Evolutionary conservation across 1,140 invertebrate species (phyloP).

Genomic region (Bathynomus jamesi): DNA sequence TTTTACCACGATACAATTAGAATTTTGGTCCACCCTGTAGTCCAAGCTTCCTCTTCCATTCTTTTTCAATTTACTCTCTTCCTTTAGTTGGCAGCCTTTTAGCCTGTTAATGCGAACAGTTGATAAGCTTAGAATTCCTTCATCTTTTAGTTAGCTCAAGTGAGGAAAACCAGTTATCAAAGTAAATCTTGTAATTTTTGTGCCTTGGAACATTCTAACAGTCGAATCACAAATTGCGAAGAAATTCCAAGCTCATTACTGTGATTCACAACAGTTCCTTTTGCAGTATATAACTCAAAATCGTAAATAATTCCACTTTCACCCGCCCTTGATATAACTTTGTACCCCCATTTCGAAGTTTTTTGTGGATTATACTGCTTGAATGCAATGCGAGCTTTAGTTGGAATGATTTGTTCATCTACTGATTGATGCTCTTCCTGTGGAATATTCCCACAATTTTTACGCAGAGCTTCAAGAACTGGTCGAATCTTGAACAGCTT

Average conservation of each 20-base stretch:
- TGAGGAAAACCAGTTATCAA: not conserved
- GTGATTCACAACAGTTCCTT: no score
- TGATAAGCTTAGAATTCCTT: not conserved
- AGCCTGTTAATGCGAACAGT: not conserved
- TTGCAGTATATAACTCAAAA: not conserved
- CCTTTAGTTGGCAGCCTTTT: not conserved
- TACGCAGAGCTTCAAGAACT: not conserved
- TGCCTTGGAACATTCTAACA: not conserved
- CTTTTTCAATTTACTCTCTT: not conserved
- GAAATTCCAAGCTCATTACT: no score
- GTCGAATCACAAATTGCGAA: no score
- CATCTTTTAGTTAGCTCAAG: not conserved
- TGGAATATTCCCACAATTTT: not conserved
- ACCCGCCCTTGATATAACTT: not conserved
- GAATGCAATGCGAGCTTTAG: not conserved
- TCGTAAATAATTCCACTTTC: not conserved
- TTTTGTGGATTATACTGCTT: not conserved
- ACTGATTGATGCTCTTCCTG: not conserved
- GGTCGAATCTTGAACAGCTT: not conserved
- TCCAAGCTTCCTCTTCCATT: not conserved
- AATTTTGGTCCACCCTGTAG: not conserved
- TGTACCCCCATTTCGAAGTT: not conserved
- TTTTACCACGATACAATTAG: not conserved
- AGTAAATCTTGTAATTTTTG: not conserved
- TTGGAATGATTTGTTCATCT: not conserved